Evolutionary conservation across 2,888 invertebrate genomes (phyloP), one percentile per base, ranked within the genome.

Genomic region (Cylindroiulus punctatus): DNA sequence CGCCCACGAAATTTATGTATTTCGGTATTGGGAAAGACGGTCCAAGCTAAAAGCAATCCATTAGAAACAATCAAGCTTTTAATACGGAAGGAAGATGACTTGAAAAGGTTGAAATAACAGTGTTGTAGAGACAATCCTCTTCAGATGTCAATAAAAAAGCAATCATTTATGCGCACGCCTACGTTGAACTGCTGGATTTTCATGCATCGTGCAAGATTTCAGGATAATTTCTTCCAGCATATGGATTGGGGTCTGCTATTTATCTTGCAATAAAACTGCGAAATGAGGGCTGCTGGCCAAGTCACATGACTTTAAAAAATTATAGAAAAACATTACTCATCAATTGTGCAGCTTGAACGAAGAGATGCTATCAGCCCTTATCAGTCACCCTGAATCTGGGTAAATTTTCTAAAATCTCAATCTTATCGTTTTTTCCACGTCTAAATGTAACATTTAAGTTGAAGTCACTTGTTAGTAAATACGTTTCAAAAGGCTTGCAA

Each of bases 61-160:
- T 65, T 65, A 65, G 22, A 65, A 65, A 65, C 57, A 65, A 65
- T 65, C 57, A 65, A 26, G 57, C 57, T 65, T 65, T 65, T 65
- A 65, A 65, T 65, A 65, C 3, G 57, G 57, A 65, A 65, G 22
- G 22, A 65, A 65, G 57, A 22, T 65, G 57, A 65, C 57, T 65
- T 65, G 57, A 65, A 65, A 65, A 65, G 57, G 57, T 65, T 65
- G 57, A 65, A 65, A 65, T 65, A 65, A 65, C 57, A 65, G 57
- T 65, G 57, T 65, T 65, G 57, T 65, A 65, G 57, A 65, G 57
- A 65, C 57, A 65, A 65, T 65, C 57, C 57, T 65, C 57, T 65
- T 65, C 57, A 26, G 57, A 65, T 65, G 57, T 65, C 57, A 65
- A 65, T 65, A 65, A 65, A 65, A 65, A 65, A 65, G 57, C 57